phyloP scores from a whole-genome alignment of 2,797 vertebrate species.

The Hyperoplus lanceolatus region DNA sequence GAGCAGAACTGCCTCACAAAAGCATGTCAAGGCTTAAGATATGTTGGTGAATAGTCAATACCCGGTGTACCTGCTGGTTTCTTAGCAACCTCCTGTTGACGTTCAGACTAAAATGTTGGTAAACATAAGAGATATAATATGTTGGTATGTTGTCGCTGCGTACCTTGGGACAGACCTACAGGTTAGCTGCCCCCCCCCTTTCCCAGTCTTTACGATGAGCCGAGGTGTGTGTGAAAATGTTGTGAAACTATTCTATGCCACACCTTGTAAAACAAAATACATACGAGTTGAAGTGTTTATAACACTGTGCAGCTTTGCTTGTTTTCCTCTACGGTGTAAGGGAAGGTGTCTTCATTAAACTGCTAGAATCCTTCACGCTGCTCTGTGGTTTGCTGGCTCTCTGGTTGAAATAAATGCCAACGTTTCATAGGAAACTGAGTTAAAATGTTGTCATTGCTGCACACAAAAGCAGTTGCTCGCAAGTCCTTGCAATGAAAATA shows the following conservation, averaged over 20 bases:
- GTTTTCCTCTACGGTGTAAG: neutral
- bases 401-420: neutral
- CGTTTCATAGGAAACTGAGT: neutral
- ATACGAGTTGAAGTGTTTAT: neutral
- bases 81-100: neutral
- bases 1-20: slow-evolving; percentile 7
- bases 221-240: too few relatives aligned
- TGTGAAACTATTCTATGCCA: neutral
- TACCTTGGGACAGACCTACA: neutral
- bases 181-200: too few relatives aligned
- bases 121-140: neutral
- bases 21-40: slow-evolving; percentile 6
- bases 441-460: neutral
- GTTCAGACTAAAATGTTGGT: neutral
- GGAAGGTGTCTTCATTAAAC: neutral
- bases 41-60: neutral
- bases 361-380: neutral
- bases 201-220: neutral
- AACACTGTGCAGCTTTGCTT: neutral
- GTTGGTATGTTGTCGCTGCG: too few relatives aligned
- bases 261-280: neutral
- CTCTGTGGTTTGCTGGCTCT: slow-evolving; percentile 1
- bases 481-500: slow-evolving; percentile 1
- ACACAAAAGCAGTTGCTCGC: neutral
- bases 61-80: neutral